Conservation (phyloP, 2,888 invertebrate genomes). For the Drosophila vallismaia region DNA sequence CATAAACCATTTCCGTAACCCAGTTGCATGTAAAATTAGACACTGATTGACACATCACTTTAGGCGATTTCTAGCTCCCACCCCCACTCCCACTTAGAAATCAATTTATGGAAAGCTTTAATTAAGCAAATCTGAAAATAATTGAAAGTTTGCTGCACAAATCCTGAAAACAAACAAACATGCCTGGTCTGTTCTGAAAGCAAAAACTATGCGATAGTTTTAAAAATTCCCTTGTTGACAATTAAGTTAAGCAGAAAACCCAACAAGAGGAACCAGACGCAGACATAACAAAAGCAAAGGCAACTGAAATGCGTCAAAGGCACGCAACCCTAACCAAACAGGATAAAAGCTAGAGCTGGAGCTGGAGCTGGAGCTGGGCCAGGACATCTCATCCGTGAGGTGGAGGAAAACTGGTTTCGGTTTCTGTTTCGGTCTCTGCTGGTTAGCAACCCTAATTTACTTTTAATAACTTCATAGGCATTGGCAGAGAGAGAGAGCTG, state of each 20-base stretch:
- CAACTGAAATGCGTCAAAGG: slow-evolving; percentile 63
- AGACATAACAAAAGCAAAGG: slow-evolving; percentile 46
- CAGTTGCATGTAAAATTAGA: slow-evolving; percentile 55
- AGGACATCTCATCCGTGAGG: slow-evolving; percentile 4
- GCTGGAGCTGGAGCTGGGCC: neutral
- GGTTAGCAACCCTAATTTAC: slow-evolving; percentile 81
- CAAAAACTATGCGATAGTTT: slow-evolving; percentile 62
- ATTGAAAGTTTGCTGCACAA: slow-evolving; percentile 74
- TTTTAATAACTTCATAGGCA: slow-evolving; percentile 82
- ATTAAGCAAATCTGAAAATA: slow-evolving; percentile 79
- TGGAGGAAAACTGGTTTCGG: slow-evolving; percentile 55
- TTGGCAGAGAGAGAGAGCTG: slow-evolving; percentile 20
- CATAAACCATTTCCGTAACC: slow-evolving; percentile 34
- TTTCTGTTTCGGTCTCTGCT: slow-evolving; percentile 67
- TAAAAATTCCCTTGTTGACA: slow-evolving; percentile 79
- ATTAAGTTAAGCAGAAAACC: slow-evolving; percentile 70
- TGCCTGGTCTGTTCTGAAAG: neutral
- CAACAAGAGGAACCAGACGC: slow-evolving; percentile 50
- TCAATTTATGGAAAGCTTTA: slow-evolving; percentile 55
- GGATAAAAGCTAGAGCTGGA: slow-evolving; percentile 11
- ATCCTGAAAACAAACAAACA: slow-evolving; percentile 55
- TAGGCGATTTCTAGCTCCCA: slow-evolving; percentile 33
- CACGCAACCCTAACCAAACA: slow-evolving; percentile 69
- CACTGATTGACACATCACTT: slow-evolving; percentile 52
- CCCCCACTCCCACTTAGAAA: slow-evolving; percentile 61